Evolutionary conservation across 2,113 vertebrate genomes (phyloP), one percentile per base, ranked within the genome.

Genomic region (Ptilonorhynchus violaceus): DNA sequence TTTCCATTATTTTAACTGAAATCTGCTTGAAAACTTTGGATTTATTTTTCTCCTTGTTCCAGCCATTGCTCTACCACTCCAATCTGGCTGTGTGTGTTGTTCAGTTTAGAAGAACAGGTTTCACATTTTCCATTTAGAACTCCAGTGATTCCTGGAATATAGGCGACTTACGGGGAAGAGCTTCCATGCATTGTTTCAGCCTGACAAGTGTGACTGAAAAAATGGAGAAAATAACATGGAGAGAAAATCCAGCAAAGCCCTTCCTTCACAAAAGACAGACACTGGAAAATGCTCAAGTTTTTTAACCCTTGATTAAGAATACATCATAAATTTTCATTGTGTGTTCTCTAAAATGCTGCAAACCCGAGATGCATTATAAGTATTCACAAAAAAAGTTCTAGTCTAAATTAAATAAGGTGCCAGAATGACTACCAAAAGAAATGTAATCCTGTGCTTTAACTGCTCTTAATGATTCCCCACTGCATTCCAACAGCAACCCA

Each of bases 111-210:
- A 84, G 68, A 95, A 82, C 27, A 78, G 78, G 53, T 75, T 94
- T 94, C 94, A 93, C 23, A 92, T 93, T 93, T 96, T 96, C 95
- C 88, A 66, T 44, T 76, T 64, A 76, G 63, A 85, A 93, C 37
- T 96, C 91, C 85, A 94, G 37, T 76, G 82, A 93, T 93, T 95
- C 96, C 92, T 88, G 85, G 92, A 96, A 92, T 77, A 80, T 1
- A 69, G n/a, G 58, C 28, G 0, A 92, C 58, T 83, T 95, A 85
- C 7, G 6, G 35, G 23, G 2, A 95, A 94, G 91, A 88, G 59
- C 78, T 88, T 90, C 82, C 70, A 93, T 35, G 17, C 28, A 62
- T 83, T 82, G 91, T 90, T 95, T 88, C 41, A 83, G 41, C 62
- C 64, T 92, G 69, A 93, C 47, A 92, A 95, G 52, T 64, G 44